phyloP scores from a whole-genome alignment of 1,140 invertebrate species.

The Hyles vespertilio region DNA sequence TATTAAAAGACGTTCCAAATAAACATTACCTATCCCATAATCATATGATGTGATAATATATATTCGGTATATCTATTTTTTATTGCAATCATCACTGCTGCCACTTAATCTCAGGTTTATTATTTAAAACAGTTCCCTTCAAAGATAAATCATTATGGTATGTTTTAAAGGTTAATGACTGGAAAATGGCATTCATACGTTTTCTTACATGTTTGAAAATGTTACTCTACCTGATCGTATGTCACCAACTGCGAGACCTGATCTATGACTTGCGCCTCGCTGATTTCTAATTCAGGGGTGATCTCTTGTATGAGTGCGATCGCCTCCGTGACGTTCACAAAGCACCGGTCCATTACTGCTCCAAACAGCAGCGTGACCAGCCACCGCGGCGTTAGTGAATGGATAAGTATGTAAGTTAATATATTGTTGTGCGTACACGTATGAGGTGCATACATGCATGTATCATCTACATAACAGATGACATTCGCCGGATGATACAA shows the following conservation, averaged over 20 bases:
- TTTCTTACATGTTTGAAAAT: too few relatives aligned
- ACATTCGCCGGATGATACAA: background rate
- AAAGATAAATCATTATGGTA: too few relatives aligned
- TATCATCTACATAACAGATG: background rate
- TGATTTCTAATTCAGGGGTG: conserved; percentile 25
- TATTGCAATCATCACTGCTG: too few relatives aligned
- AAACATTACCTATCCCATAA: too few relatives aligned
- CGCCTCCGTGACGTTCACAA: conserved; percentile 46
- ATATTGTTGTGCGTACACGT: background rate
- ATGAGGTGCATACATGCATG: background rate
- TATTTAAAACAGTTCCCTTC: too few relatives aligned
- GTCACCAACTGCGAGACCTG: conserved; percentile 40
- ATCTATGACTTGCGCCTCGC: conserved; percentile 34
- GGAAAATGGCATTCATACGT: too few relatives aligned
- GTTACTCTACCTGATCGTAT: conserved; percentile 42
- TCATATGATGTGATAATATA: too few relatives aligned
- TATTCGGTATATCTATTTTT: too few relatives aligned
- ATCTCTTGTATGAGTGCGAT: conserved; percentile 24
- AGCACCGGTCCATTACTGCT: conserved; percentile 62
- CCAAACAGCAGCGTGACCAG: conserved; percentile 34
- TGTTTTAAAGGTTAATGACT: too few relatives aligned
- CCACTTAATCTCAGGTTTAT: too few relatives aligned
- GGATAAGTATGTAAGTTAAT: conserved; percentile 14
- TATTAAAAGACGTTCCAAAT: too few relatives aligned
- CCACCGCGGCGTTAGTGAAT: conserved; percentile 2